These are phyloP conservation scores for Camptogramma bilineatum DNA, from an alignment of 2,888 invertebrate species.

Conservation along the genomic window DNA sequence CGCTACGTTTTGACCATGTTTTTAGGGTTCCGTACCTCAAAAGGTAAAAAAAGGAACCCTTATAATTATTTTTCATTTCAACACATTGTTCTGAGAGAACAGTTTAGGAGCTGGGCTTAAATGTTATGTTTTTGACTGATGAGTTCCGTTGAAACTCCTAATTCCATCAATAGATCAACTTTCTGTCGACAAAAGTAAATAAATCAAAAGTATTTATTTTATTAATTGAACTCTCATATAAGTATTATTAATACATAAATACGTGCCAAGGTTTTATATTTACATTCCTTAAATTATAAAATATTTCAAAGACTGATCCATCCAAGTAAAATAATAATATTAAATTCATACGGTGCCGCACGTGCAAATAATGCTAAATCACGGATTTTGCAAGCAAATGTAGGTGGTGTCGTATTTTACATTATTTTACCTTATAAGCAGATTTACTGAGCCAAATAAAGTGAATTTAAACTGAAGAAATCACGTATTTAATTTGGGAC, in stretches of 20 bases:
- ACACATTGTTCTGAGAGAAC: too few species aligned
- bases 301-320: conserved; percentile 8
- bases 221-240: too few species aligned
- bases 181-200: too few species aligned
- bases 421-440: conserved; percentile 28
- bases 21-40: too few species aligned
- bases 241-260: background rate
- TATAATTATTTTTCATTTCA: too few species aligned
- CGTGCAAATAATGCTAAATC: conserved; percentile 35
- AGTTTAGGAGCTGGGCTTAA: too few species aligned
- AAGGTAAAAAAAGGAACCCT: too few species aligned
- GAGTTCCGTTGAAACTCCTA: too few species aligned
- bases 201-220: too few species aligned
- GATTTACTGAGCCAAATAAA: conserved; percentile 18
- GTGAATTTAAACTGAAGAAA: conserved; percentile 9
- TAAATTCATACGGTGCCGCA: conserved; percentile 17
- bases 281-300: conserved; percentile 1
- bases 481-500: conserved; percentile 20
- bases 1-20: too few species aligned
- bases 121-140: too few species aligned
- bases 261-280: background rate
- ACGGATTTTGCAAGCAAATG: conserved; percentile 29
- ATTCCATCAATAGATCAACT: too few species aligned
- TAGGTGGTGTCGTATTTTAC: conserved; percentile 33
- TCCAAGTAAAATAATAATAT: conserved; percentile 13